Percentiles rank a stretch among this genome's conserved stretches.
Conservation (phyloP, 2,113 vertebrate genomes). For the Corythoichthys haematopterus region DNA sequence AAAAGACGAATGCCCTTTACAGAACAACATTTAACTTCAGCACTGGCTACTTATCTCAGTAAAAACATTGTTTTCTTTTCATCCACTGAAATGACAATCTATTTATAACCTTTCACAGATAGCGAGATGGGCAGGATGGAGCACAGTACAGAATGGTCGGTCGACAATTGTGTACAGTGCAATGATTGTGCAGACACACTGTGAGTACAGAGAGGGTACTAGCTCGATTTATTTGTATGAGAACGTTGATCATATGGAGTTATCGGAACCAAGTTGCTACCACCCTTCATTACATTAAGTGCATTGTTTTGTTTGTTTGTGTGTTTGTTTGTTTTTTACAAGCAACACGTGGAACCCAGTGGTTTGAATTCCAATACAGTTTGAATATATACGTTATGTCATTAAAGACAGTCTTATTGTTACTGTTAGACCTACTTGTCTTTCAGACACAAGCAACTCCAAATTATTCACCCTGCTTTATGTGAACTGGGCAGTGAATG, state of each 20-base stretch:
- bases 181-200: constrained; percentile 72
- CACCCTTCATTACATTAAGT: constrained; percentile 60
- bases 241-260: neutral
- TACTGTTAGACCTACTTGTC: constrained; percentile 38
- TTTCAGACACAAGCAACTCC: constrained; percentile 44
- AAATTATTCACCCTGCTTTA: constrained; percentile 37
- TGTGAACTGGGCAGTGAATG: constrained; percentile 40
- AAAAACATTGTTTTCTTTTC: constrained; percentile 62
- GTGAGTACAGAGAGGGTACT: constrained; percentile 48
- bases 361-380: constrained; percentile 27
- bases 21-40: constrained; percentile 69
- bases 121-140: constrained; percentile 56
- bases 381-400: constrained; percentile 16
- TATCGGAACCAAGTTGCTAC: constrained; percentile 13
- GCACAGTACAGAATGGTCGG: constrained; percentile 56
- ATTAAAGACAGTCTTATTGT: constrained; percentile 26
- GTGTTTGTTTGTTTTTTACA: constrained; percentile 23
- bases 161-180: constrained; percentile 68
- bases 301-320: constrained; percentile 5
- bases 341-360: constrained; percentile 34
- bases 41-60: constrained; percentile 65
- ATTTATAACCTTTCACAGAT: constrained; percentile 67
- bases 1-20: constrained; percentile 62
- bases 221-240: constrained; percentile 30
- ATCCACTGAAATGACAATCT: constrained; percentile 67